These are phyloP conservation scores for Diadema setosum DNA, from an alignment of 35 echinoderm and acorn worm genomes.

Conservation along the genomic window DNA sequence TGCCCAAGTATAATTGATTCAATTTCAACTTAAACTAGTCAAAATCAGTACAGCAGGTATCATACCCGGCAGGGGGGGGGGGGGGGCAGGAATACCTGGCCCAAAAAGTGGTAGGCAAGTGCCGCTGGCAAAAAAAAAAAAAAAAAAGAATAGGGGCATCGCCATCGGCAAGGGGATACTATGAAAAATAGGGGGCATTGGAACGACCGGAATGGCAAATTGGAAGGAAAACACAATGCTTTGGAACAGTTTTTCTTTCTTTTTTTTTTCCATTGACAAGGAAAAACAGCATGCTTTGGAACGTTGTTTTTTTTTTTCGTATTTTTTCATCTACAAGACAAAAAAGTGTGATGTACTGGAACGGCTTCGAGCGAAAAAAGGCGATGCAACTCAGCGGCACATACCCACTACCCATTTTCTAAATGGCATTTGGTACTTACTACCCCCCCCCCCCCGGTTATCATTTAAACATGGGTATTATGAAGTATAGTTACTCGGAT, in stretches of 20 bases:
- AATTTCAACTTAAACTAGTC: slow-evolving; percentile 17
- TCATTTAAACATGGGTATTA: slow-evolving; percentile 26
- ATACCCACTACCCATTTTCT: slow-evolving; percentile 22
- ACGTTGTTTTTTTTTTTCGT: slow-evolving; percentile 10
- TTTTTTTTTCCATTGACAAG: slow-evolving; percentile 21
- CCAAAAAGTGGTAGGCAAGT: slow-evolving; percentile 25
- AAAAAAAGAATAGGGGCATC: neutral
- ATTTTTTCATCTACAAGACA: slow-evolving; percentile 25
- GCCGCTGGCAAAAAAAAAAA: slow-evolving; percentile 18
- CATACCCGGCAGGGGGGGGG: slow-evolving; percentile 6
- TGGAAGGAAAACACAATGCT: slow-evolving; percentile 21
- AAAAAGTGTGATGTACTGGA: slow-evolving; percentile 20
- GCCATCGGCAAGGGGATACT: slow-evolving; percentile 9
- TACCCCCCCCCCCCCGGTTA: slow-evolving; percentile 17
- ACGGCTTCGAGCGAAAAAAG: slow-evolving; percentile 17
- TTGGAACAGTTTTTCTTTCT: slow-evolving; percentile 16
- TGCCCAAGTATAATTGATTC: slow-evolving; percentile 26
- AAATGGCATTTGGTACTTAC: slow-evolving; percentile 4
- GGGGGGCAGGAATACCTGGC: slow-evolving; percentile 22
- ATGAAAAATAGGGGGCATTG: slow-evolving; percentile 26
- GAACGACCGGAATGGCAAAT: slow-evolving; percentile 21
- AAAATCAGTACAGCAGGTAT: slow-evolving; percentile 18
- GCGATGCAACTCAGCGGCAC: slow-evolving; percentile 15
- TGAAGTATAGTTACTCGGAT: slow-evolving; percentile 21
- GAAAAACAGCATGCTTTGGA: slow-evolving; percentile 23